A percentile compares a stretch with the other conserved stretches of the same genome.
Conservation (phyloP, 64 coral and sea anemone species). For the Acropora yongei region DNA sequence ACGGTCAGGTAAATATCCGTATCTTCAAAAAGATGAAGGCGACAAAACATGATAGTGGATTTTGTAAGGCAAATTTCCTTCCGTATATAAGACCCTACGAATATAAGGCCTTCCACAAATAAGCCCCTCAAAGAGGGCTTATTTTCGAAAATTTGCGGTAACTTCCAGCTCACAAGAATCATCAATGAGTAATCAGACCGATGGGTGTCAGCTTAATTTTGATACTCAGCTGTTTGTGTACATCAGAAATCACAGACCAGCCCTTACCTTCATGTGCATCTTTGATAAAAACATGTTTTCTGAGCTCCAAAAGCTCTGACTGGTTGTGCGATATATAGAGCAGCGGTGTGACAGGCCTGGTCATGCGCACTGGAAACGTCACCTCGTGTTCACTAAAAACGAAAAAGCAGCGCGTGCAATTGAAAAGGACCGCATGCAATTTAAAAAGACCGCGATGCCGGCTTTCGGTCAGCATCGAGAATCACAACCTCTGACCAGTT, state of each 20-base stretch:
- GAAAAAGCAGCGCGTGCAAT: background rate
- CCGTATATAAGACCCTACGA: no score
- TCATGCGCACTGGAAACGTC: slow-evolving; percentile 94
- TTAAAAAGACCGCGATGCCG: no score
- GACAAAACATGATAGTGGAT: slow-evolving; percentile 79
- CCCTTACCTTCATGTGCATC: slow-evolving; percentile 88
- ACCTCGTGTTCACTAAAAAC: slow-evolving; percentile 62
- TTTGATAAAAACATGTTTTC: slow-evolving; percentile 89
- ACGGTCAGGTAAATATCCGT: slow-evolving; percentile 81
- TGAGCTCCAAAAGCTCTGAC: slow-evolving; percentile 79
- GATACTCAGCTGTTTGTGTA: background rate
- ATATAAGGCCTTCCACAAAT: no score
- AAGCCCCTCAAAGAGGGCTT: no score
- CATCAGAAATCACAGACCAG: background rate
- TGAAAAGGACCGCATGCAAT: no score
- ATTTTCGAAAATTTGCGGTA: no score
- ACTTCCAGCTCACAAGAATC: no score
- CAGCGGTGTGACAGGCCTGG: slow-evolving; percentile 91
- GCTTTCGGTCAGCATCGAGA: no score
- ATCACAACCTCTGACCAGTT: no score
- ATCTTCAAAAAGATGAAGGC: slow-evolving; percentile 90
- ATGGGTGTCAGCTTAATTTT: background rate
- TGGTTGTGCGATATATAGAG: slow-evolving; percentile 96
- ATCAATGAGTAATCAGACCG: no score
- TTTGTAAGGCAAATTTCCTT: no score